Percentiles rank a stretch among this genome's conserved stretches.
Evolutionary conservation across 2,797 vertebrate species (phyloP).

Genomic region (Arrhamphus sclerolepis): DNA sequence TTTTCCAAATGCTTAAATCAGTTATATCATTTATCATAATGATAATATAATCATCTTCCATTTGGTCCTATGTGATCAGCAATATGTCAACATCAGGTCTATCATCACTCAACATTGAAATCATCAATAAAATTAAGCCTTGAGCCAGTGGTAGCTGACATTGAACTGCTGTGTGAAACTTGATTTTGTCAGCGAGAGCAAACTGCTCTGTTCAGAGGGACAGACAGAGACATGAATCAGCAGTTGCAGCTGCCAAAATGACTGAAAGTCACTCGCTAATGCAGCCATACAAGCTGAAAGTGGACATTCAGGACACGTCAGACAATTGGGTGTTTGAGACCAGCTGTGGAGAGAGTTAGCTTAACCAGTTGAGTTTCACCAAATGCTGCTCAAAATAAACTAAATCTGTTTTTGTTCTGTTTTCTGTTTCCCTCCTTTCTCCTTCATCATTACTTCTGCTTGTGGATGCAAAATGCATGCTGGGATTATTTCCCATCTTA

Average conservation of each 20-base stretch:
- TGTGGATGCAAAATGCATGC: too few species aligned
- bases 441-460: too few species aligned
- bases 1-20: neutral
- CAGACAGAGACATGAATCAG: slow-evolving; percentile 60
- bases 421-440: too few species aligned
- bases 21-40: neutral
- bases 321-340: slow-evolving; percentile 38
- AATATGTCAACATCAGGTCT: slow-evolving; percentile 28
- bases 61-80: slow-evolving; percentile 8
- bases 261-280: slow-evolving; percentile 65
- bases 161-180: slow-evolving; percentile 43
- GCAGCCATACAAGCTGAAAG: slow-evolving; percentile 38
- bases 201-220: slow-evolving; percentile 29
- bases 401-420: neutral
- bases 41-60: slow-evolving; percentile 10
- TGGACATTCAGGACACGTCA: slow-evolving; percentile 40
- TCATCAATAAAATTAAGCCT: slow-evolving; percentile 28
- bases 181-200: slow-evolving; percentile 58
- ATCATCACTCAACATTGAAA: slow-evolving; percentile 35
- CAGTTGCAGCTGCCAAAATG: slow-evolving; percentile 53
- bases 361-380: slow-evolving; percentile 8
- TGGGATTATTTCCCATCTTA: too few species aligned
- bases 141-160: slow-evolving; percentile 32
- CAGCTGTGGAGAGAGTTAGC: slow-evolving; percentile 10
- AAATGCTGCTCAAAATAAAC: neutral